Base-by-base conservation (phyloP, 1,140 invertebrate species). In the Pachyrhynchus sulphureomaculatus region DNA sequence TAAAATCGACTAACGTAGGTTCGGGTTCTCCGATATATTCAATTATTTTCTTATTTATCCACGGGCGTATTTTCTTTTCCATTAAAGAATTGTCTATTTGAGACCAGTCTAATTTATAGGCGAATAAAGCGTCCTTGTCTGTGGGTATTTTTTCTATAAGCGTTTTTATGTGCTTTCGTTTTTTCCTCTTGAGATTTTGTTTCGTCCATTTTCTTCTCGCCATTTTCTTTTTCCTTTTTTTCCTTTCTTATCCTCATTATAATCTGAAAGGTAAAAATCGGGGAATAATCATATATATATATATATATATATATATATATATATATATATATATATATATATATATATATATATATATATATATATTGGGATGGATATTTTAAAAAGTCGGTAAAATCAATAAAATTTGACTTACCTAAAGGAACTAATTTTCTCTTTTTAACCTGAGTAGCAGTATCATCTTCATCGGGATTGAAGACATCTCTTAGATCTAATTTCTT, bases 11-110 rank as follows among this genome's bases (percentile, higher is more conserved):
- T 49, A 99, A 80, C 9, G 95, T 96, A n/a, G 93, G 93, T 79
- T 99, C 97, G 33, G 96, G 96, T 78, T 99, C 97, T 39, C 97
- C 97, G 75, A 99, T 98, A 79, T 99, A 99, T 82, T 99, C 96
- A 63, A 98, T 91, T 63, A 99, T 98, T 80, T 99, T 99, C 79
- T 99, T 99, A 79, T 97, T 98, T 57, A 99, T 96, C 97, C 97
- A 99, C 44, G 96, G 96, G 68, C 94, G 86, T 77, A 99, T 97
- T 75, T 96, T 87, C 74, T 92, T 93, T 77, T 98, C 95, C 92
- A 99, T 98, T 66, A 99, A 79, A 68, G 70, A 71, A 69, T 79
- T 80, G 70, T 86, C 84, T 60, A 86, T 86, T 76, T 78, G 88
- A 61, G 86, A 83, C 84, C 96, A 97, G 76, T 98, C 95, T 26